These are phyloP conservation scores for Sinhomidia bicolor DNA, from an alignment of 2,888 invertebrate genomes.

Conservation along the genomic window DNA sequence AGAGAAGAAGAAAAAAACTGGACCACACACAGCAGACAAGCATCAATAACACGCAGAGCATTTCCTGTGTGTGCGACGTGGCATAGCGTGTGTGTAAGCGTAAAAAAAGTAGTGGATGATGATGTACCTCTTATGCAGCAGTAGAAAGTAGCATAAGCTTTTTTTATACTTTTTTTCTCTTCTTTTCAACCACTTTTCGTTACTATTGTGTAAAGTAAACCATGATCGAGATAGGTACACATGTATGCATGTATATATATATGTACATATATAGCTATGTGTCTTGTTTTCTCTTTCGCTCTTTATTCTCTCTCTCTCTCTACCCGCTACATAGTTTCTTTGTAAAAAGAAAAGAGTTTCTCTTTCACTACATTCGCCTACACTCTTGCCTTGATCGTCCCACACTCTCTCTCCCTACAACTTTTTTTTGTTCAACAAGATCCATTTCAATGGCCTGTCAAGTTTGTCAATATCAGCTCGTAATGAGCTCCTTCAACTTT, in stretches of 20 bases:
- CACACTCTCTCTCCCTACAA: no score
- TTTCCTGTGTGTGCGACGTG: background rate
- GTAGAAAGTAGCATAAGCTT: conserved; percentile 25
- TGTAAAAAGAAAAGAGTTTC: conserved; percentile 37
- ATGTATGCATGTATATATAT: background rate
- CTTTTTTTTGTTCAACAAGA: conserved; percentile 61
- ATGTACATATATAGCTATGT: background rate
- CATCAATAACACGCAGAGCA: conserved; percentile 31
- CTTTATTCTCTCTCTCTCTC: background rate
- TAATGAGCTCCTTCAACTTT: conserved; percentile 69
- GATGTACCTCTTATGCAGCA: conserved; percentile 23
- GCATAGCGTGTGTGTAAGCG: background rate
- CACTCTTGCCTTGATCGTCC: background rate
- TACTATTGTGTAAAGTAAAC: conserved; percentile 37
- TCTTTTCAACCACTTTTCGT: conserved; percentile 32
- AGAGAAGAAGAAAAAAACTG: no score
- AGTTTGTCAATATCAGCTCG: conserved; percentile 68
- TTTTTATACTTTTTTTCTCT: conserved; percentile 7
- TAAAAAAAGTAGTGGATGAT: no score
- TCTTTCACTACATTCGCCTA: background rate
- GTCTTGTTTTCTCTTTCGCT: background rate
- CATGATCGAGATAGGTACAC: background rate
- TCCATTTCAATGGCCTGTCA: conserved; percentile 71
- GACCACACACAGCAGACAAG: conserved; percentile 15
- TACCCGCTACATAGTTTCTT: background rate